Evolutionary conservation across 2,113 vertebrate genomes (phyloP), one percentile per base, ranked within the genome.

Genomic region (Chelonoidis abingdonii): DNA sequence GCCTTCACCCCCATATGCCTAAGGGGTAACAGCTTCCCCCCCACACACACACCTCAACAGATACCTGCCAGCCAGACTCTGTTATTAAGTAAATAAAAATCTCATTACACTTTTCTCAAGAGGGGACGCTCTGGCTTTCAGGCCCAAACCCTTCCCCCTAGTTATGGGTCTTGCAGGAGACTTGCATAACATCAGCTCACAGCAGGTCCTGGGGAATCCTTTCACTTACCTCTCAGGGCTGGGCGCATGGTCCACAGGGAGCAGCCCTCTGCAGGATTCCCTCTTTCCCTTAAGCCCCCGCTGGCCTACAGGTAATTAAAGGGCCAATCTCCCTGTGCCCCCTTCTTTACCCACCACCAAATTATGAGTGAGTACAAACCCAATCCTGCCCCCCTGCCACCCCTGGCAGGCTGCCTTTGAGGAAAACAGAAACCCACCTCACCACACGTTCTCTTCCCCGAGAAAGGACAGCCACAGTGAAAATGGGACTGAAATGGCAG

Each of bases 401-500:
- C 29, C 14, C n/a, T 19, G 17, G 4, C 35, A n/a, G 19, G 35
- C 65, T 5, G 17, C 65, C 35, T 69, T 4, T 19, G 65, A n/a
- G 35, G 35, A 9, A 21, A n/a, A 65, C 4, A 16, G 14, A 16
- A 65, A n/a, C 16, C 31, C 52, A 21, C 52, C 52, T 62, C 3
- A 4, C 0, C 35, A 0, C 0, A 84, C 75, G 57, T 54, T 84
- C 85, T 52, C 76, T 4, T 24, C 80, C 0, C 0, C 3, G 31
- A 17, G 16, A 88, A 86, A n/a, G 41, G 31, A 17, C 2, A 0
- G 0, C n/a, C 24, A 5, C 89, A 9, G 27, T 53, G 53, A 86
- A 56, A 93, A n/a, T 0, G 0, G 14, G 72, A 83, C 0, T 31
- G 57, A 8, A 85, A 0, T 10, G 47, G 17, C 90, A 69, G 0